These are phyloP conservation scores for Caenorhabditis macrosperma DNA, from an alignment of 2,888 invertebrate genomes.

Conservation along the genomic window DNA sequence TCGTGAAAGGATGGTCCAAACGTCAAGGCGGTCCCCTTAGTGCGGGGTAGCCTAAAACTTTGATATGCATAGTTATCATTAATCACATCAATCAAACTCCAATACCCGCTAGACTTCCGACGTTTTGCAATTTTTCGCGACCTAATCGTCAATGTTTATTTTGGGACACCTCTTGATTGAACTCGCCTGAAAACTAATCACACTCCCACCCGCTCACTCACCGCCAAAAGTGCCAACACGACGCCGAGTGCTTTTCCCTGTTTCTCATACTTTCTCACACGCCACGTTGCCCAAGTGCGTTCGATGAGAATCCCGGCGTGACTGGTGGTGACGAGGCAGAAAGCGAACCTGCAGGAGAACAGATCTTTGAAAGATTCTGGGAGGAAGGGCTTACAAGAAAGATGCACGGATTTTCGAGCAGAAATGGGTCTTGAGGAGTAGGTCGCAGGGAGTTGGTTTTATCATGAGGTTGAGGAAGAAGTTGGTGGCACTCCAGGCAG, in stretches of 20 bases:
- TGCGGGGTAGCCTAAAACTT: too few species aligned
- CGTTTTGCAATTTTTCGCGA: too few species aligned
- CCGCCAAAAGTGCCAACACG: conserved; percentile 33
- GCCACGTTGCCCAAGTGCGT: conserved; percentile 44
- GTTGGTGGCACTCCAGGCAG: conserved; percentile 24
- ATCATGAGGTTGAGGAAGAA: conserved; percentile 33
- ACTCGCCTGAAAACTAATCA: background rate
- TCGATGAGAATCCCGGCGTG: conserved; percentile 48
- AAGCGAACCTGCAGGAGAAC: conserved; percentile 32
- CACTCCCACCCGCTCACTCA: conserved; percentile 8
- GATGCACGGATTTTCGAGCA: conserved; percentile 34
- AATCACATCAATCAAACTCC: too few species aligned
- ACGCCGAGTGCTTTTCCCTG: conserved; percentile 43
- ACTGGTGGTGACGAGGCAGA: conserved; percentile 40
- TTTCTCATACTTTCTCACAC: conserved; percentile 37
- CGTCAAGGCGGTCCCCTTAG: too few species aligned
- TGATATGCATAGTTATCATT: too few species aligned
- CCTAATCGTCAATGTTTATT: too few species aligned
- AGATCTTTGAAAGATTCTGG: background rate
- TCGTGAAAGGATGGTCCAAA: too few species aligned
- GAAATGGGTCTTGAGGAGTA: conserved; percentile 40
- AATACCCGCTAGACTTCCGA: too few species aligned
- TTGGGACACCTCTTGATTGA: background rate
- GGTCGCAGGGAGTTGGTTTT: conserved; percentile 41
- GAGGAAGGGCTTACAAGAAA: conserved; percentile 37